Evolutionary conservation across 2,888 invertebrate genomes (phyloP), one percentile per base, ranked within the genome.

Genomic region (Rhagophthalmus giganteus): DNA sequence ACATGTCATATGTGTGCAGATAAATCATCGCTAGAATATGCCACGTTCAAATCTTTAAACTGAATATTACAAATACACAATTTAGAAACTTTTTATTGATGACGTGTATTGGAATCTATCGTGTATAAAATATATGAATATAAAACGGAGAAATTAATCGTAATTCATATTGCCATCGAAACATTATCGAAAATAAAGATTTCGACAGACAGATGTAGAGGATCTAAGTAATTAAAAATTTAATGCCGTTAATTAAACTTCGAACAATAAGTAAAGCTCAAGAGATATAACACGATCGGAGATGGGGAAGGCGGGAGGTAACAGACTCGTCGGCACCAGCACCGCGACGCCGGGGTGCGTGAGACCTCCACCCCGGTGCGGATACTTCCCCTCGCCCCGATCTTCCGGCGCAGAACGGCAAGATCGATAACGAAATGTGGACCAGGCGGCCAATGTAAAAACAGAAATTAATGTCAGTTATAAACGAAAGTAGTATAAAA

Each of bases 351-450:
- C 59, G 56, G 52, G 53, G 58, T 57, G 57, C 59, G 59, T 62
- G 59, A 56, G 59, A 52, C 50, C 54, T 38, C 49, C 52, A 52
- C 54, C 48, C 55, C 42, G 44, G 58, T 50, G 49, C 47, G 51
- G 42, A 45, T 41, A 37, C 47, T 55, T 38, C 53, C 45, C 54
- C 51, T 46, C 45, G 11, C 52, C 37, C 45, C 45, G 47, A 35
- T 30, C 42, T 42, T 45, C 57, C 47, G 44, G 35, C 49, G 41
- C 42, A 54, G 44, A 57, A 44, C 33, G 38, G 40, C 41, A 51
- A 57, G 58, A 61, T 51, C 63, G 60, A 63, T 63, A 63, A 50
- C 40, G 45, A 50, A 63, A 63, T 63, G 60, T 63, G 55, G 61
- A 61, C 59, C 61, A 60, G 46, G 55, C 57, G 60, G 58, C 54